A percentile compares a stretch with the other conserved stretches of the same genome.
phyloP scores from a whole-genome alignment of 2,113 vertebrate species.

The Oenanthe melanoleuca region DNA sequence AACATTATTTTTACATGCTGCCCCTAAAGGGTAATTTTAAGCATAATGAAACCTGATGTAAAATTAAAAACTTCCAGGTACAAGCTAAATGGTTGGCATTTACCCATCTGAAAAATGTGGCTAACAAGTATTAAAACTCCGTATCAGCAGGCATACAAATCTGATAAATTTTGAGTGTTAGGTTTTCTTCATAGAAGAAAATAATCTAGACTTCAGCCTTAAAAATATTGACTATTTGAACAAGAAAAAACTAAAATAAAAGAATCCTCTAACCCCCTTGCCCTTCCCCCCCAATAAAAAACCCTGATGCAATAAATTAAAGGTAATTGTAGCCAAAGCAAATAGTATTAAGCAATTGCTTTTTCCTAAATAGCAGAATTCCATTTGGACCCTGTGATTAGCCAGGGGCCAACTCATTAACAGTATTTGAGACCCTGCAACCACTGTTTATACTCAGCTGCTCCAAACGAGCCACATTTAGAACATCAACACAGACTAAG shows the following conservation, averaged over 20 bases:
- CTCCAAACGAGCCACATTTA: not conserved
- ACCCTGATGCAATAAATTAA: not conserved
- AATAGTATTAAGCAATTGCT: not conserved
- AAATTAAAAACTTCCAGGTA: not conserved
- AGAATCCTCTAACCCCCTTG: not conserved
- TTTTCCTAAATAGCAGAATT: not conserved
- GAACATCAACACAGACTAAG: not conserved
- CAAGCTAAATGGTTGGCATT: not conserved
- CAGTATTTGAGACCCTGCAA: not conserved
- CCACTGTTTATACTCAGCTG: not conserved
- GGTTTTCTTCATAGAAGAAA: not conserved
- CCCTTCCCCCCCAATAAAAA: fast-evolving
- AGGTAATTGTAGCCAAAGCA: not conserved
- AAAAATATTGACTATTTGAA: not conserved
- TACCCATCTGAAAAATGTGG: not conserved
- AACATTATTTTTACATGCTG: not conserved
- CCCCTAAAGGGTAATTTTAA: not conserved
- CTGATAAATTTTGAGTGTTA: not conserved
- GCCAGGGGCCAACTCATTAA: not conserved
- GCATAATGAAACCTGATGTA: not conserved
- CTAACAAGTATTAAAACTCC: not conserved
- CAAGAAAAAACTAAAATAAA: not conserved
- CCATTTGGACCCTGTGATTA: not conserved
- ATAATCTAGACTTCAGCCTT: not conserved
- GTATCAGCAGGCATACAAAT: not conserved